Evolutionary conservation across 2,888 invertebrate species (phyloP).

Genomic region (Chrysolina americana): DNA sequence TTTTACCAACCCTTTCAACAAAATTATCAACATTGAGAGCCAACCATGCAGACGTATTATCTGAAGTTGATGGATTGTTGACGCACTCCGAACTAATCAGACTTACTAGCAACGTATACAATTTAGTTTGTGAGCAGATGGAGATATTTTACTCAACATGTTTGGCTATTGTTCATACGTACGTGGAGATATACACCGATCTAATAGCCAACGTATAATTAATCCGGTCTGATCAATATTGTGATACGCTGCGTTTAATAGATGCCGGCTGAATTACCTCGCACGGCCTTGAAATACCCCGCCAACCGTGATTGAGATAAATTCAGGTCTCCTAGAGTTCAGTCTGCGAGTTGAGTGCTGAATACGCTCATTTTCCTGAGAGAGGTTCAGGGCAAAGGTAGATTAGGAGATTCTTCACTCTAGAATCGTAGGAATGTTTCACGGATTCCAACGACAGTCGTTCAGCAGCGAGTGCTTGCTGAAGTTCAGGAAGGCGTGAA

Average conservation of each 20-base stretch:
- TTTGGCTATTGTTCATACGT: neutral
- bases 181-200: neutral
- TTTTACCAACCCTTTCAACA: no score
- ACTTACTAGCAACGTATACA: neutral
- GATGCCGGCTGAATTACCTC: constrained; percentile 15
- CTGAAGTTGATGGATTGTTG: neutral
- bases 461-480: no score
- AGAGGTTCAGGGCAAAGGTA: neutral
- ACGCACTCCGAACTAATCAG: neutral
- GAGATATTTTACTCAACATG: neutral
- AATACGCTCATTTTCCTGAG: neutral
- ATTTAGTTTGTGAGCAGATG: neutral
- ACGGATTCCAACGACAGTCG: no score
- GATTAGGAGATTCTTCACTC: neutral
- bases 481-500: no score
- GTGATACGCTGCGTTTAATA: constrained; percentile 20
- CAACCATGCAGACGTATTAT: no score
- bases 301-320: constrained; percentile 17
- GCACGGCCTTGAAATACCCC: constrained; percentile 7
- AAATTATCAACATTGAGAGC: no score
- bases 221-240: constrained; percentile 22
- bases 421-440: neutral
- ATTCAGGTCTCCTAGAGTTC: constrained; percentile 9
- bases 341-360: neutral
- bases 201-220: constrained; percentile 7